A percentile compares a stretch with the other conserved stretches of the same genome.
phyloP scores from a whole-genome alignment of 2,888 invertebrate genomes.

The Dynastes grantii region DNA sequence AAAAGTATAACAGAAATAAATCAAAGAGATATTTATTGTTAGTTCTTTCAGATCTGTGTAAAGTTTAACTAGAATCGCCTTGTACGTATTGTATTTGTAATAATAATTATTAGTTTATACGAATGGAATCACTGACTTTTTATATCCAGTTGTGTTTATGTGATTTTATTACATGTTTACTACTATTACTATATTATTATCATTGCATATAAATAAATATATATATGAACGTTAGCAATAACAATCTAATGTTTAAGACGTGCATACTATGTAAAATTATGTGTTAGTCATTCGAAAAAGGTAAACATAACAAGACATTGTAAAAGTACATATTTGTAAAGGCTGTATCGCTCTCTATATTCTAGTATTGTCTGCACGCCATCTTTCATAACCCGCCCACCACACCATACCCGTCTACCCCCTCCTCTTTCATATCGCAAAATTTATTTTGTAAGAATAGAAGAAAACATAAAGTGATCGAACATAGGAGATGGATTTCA shows the following conservation, averaged over 20 bases:
- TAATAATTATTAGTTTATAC: not conserved
- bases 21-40: slow-evolving; percentile 44
- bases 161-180: slow-evolving; percentile 52
- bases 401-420: not conserved
- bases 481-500: not conserved
- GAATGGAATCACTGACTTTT: slow-evolving; percentile 33
- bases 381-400: not conserved
- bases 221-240: slow-evolving; percentile 50
- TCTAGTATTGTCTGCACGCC: slow-evolving; percentile 4
- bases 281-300: slow-evolving; percentile 5
- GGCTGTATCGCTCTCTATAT: slow-evolving; percentile 34
- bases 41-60: slow-evolving; percentile 44
- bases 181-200: slow-evolving; percentile 44
- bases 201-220: not conserved
- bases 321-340: slow-evolving; percentile 22
- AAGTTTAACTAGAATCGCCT: slow-evolving; percentile 22
- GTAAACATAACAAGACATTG: not conserved
- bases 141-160: slow-evolving; percentile 53
- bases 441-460: not conserved
- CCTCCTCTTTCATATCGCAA: not conserved
- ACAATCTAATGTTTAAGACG: slow-evolving; percentile 45
- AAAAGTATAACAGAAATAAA: not conserved
- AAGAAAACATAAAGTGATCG: not conserved
- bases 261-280: slow-evolving; percentile 38
- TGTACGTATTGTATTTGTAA: slow-evolving; percentile 14